Base-by-base conservation (phyloP, 1,140 invertebrate genomes). In the Hylaeus volcanicus region DNA sequence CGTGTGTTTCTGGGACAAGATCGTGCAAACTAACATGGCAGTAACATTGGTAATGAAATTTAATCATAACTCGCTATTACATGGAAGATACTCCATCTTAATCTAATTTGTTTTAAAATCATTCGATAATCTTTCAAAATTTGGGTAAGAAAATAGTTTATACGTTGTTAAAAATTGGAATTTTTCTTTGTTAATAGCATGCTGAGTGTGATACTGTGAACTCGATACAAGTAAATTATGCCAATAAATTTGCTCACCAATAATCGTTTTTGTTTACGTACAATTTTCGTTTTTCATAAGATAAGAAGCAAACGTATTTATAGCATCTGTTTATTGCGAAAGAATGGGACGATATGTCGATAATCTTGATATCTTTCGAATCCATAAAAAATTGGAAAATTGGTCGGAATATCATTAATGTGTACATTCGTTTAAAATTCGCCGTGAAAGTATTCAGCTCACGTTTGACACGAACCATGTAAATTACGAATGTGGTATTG, bases 21-120 rank as follows among this genome's bases (percentile, higher is more conserved):
- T 43, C 15, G 3, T 53, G 56, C 37, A 53, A 41, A 71, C 45
- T 63, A 53, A 53, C 58, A 63, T 71, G 75, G 45, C 56, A 71
- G 45, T 53, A 77, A 71, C 48, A 71, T 71, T 78, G 45, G 58
- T 71, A 78, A 71, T 78, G 56, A 78, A 71, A 61, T 78, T 71
- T 71, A 63, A 71, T 78, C 56, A 15, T 26, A 61, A 51, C 6
- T 3, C 11, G 48, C 51, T 74, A n/a, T 74, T 53, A 58, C 6
- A 39, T 11, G 12, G n/a, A 58, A 15, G 5, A 12, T n/a, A 48
- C 8, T 48, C 45, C 14, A 5, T 51, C 48, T 63, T 66, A 66
- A 37, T 75, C 14, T 5, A 8, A n/a, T 37, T 37, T 66, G 8
- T 68, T 4, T 6, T n/a, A 6, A 11, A 39, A 45, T 1, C 48